Percentiles rank a stretch among this genome's conserved stretches.
phyloP scores from a whole-genome alignment of 2,113 vertebrate species.

The Brachypteracias leptosomus region DNA sequence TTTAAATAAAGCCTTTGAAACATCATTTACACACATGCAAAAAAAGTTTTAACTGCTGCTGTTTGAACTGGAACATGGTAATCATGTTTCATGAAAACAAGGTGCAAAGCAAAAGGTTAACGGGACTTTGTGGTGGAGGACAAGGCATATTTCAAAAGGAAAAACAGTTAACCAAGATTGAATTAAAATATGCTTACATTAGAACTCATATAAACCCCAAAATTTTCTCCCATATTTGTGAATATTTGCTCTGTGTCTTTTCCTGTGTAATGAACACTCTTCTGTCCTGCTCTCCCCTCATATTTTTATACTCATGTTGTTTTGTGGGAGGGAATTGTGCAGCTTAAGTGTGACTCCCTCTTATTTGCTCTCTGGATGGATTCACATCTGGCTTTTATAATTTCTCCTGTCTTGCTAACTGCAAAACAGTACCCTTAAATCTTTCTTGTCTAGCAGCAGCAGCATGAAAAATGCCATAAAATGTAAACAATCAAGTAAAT shows the following conservation, averaged over 20 bases:
- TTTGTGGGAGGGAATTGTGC: neutral
- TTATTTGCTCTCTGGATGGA: neutral
- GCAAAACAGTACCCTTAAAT: neutral
- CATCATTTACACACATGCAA: neutral
- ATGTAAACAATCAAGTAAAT: neutral
- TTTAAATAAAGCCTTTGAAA: neutral
- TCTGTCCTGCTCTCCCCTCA: neutral
- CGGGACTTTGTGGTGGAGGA: neutral
- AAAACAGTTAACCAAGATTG: neutral
- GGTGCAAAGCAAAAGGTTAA: neutral
- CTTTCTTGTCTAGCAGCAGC: neutral
- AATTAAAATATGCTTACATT: neutral
- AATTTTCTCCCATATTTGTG: neutral
- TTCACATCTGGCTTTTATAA: neutral
- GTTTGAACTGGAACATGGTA: neutral
- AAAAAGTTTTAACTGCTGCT: neutral
- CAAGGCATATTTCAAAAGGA: neutral
- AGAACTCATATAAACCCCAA: neutral
- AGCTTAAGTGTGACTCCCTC: neutral
- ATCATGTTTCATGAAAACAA: neutral
- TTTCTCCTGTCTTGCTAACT: neutral
- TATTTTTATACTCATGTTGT: neutral
- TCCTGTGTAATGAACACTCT: neutral
- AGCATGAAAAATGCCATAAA: neutral
- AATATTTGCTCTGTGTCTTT: neutral